A percentile compares a stretch with the other conserved stretches of the same genome.
These are phyloP conservation scores for Antheraea mylitta DNA, from an alignment of 1,140 invertebrate genomes.

Conservation along the genomic window DNA sequence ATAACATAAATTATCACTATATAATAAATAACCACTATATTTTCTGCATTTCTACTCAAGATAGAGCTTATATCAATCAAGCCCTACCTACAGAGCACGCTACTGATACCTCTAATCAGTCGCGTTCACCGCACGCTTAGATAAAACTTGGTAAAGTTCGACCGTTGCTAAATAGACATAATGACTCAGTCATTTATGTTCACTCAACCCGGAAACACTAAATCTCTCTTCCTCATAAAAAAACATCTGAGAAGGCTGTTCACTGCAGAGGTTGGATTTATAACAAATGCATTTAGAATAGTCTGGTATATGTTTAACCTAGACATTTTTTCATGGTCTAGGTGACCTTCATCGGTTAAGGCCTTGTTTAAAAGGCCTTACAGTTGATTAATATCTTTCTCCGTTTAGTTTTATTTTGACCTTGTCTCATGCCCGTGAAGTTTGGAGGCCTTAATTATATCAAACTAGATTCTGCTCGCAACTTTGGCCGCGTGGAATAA, in stretches of 20 bases:
- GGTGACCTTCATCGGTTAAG: too few relatives aligned
- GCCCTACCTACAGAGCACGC: background rate
- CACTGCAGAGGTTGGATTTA: background rate
- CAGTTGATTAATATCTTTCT: too few relatives aligned
- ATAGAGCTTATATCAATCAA: background rate
- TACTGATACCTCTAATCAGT: background rate
- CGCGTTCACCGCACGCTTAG: background rate
- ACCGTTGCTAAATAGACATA: background rate
- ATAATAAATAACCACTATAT: background rate
- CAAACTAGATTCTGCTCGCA: too few relatives aligned
- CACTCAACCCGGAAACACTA: background rate
- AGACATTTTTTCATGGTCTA: too few relatives aligned
- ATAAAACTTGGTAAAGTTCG: background rate
- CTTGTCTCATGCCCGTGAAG: too few relatives aligned
- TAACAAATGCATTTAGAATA: background rate
- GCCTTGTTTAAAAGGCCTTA: too few relatives aligned
- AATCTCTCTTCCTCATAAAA: background rate
- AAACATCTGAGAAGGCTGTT: background rate
- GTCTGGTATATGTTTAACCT: background rate
- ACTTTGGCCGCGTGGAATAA: too few relatives aligned
- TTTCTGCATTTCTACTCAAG: background rate
- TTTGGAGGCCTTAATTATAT: too few relatives aligned
- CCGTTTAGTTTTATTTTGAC: too few relatives aligned
- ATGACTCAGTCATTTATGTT: background rate
- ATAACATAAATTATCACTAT: too few relatives aligned